Conservation (phyloP, 2,113 vertebrate species). For the Chaetodon trifascialis region DNA sequence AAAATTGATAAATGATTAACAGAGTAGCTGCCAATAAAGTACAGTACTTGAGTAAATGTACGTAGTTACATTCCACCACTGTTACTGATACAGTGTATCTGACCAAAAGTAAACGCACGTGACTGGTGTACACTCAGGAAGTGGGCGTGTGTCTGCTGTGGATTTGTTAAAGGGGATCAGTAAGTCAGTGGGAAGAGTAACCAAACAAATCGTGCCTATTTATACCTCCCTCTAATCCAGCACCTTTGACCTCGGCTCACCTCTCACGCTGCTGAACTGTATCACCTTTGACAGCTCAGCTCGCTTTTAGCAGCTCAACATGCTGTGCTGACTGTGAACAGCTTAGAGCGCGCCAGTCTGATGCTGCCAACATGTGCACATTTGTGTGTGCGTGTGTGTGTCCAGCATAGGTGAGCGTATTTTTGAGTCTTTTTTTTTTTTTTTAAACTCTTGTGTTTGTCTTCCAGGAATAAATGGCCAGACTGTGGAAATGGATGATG, state of each 20-base stretch:
- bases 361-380: neutral
- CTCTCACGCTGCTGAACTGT: conserved; percentile 44
- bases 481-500: conserved; percentile 91
- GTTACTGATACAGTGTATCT: neutral
- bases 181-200: conserved; percentile 72
- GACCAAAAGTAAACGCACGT: conserved; percentile 41
- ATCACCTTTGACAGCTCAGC: conserved; percentile 59
- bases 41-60: neutral
- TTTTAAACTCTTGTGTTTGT: conserved; percentile 35
- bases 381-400: conserved; percentile 18
- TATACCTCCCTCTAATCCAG: conserved; percentile 74
- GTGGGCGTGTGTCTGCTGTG: conserved; percentile 41
- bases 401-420: neutral
- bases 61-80: neutral
- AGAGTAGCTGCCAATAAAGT: neutral
- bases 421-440: neutral
- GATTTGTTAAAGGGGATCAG: conserved; percentile 76
- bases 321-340: conserved; percentile 40
- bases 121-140: conserved; percentile 17
- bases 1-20: neutral
- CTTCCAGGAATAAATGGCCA: conserved; percentile 66
- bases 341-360: conserved; percentile 22
- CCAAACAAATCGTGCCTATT: conserved; percentile 75
- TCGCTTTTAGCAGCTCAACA: conserved; percentile 45
- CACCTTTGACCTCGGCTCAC: conserved; percentile 54